phyloP scores from a whole-genome alignment of 2,797 vertebrate genomes.

The Sphaeramia orbicularis region DNA sequence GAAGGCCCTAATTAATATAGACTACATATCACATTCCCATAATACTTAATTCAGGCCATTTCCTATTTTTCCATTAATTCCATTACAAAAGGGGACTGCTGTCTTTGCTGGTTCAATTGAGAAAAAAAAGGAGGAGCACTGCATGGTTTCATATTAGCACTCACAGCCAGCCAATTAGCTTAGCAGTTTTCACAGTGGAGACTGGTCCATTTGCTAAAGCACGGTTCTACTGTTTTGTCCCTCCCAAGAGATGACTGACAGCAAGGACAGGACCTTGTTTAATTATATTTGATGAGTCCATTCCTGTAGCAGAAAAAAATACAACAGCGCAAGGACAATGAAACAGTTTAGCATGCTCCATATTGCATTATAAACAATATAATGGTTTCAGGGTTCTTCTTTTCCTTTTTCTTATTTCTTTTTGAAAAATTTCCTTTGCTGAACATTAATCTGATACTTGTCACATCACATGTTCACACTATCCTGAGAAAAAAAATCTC shows the following conservation, averaged over 20 bases:
- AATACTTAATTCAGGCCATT: slow-evolving; percentile 68
- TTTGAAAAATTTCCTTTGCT: neutral
- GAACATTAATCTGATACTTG: slow-evolving; percentile 15
- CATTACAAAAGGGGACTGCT: slow-evolving; percentile 50
- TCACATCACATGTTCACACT: neutral
- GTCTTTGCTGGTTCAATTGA: slow-evolving; percentile 36
- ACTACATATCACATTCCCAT: slow-evolving; percentile 71
- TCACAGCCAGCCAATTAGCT: slow-evolving; percentile 64
- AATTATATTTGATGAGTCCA: slow-evolving; percentile 49
- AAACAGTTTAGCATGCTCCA: neutral
- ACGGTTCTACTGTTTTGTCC: slow-evolving; percentile 32
- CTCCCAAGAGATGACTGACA: slow-evolving; percentile 42
- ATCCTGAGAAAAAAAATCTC: slow-evolving; percentile 16
- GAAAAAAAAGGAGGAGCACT: slow-evolving; percentile 53
- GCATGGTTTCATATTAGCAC: slow-evolving; percentile 59
- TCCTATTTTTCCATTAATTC: slow-evolving; percentile 64
- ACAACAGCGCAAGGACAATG: slow-evolving; percentile 30
- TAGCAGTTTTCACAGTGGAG: slow-evolving; percentile 27
- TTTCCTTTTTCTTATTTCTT: neutral
- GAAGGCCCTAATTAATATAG: slow-evolving; percentile 72
- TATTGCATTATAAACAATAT: slow-evolving; percentile 10
- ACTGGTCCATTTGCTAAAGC: slow-evolving; percentile 41
- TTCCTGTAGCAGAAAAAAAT: slow-evolving; percentile 17
- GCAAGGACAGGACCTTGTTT: slow-evolving; percentile 55
- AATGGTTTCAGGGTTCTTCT: slow-evolving; percentile 13